Evolutionary conservation across 2,888 invertebrate genomes (phyloP).

Genomic region (Leptogaster cylindrica): DNA sequence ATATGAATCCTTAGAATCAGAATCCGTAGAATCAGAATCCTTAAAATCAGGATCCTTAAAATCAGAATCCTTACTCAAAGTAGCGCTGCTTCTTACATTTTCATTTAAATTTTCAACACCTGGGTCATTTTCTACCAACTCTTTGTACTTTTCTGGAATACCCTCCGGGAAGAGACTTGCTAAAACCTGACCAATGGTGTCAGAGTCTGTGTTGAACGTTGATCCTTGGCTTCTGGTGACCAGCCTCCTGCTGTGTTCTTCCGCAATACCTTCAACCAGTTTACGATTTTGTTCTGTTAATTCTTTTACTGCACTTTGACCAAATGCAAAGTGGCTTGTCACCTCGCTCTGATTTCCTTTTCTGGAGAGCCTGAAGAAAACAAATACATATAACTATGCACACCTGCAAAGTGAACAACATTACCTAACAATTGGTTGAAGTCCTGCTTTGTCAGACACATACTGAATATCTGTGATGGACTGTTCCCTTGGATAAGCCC

Average conservation of each 20-base stretch:
- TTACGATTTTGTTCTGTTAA: constrained; percentile 19
- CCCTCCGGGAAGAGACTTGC: constrained; percentile 26
- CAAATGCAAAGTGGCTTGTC: constrained; percentile 63
- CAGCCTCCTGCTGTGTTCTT: background rate
- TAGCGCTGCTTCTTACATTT: too few species aligned
- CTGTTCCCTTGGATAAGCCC: constrained; percentile 61
- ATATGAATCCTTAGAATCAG: background rate
- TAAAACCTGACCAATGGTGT: constrained; percentile 21
- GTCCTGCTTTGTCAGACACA: constrained; percentile 69
- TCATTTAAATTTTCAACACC: too few species aligned
- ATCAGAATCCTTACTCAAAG: background rate
- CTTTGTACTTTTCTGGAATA: constrained; percentile 6
- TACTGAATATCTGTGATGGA: constrained; percentile 67
- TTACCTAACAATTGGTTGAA: constrained; percentile 67
- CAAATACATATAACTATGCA: too few species aligned
- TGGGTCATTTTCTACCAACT: background rate
- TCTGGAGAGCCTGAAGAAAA: constrained; percentile 61
- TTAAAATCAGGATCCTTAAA: background rate
- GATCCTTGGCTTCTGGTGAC: background rate
- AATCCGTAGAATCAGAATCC: background rate
- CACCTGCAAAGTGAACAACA: constrained; percentile 1
- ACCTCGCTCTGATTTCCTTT: constrained; percentile 62
- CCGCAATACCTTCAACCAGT: background rate
- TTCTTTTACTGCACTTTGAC: constrained; percentile 62
- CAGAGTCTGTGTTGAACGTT: background rate